phyloP scores from a whole-genome alignment of 2,888 invertebrate genomes.

The Aphodius sticticus region DNA sequence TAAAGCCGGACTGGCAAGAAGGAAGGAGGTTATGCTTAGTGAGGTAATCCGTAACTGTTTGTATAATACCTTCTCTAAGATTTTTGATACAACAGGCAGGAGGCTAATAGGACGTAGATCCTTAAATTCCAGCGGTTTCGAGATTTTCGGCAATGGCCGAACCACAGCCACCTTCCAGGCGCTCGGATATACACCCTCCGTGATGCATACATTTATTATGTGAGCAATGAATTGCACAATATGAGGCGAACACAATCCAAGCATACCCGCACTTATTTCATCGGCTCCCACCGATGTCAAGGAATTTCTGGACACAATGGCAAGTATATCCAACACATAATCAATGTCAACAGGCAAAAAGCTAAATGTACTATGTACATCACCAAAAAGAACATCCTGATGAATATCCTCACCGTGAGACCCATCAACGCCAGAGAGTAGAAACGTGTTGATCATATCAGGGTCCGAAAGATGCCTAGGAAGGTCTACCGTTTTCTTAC shows the following conservation, averaged over 20 bases:
- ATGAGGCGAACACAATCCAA: constrained; percentile 5
- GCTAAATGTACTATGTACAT: too few relatives aligned
- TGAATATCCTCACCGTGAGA: too few relatives aligned
- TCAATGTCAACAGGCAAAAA: too few relatives aligned
- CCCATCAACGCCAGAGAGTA: too few relatives aligned
- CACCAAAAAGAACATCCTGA: too few relatives aligned
- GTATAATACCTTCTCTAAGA: background rate
- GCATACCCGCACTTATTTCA: background rate
- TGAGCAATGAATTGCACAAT: constrained; percentile 6
- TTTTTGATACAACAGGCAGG: background rate
- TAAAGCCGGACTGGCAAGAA: background rate
- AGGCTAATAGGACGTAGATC: constrained; percentile 6
- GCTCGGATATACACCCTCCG: too few relatives aligned
- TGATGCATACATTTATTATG: background rate
- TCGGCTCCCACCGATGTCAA: background rate
- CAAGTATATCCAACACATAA: too few relatives aligned
- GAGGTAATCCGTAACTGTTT: background rate
- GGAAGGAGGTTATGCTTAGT: background rate
- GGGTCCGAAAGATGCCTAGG: too few relatives aligned
- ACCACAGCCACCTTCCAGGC: background rate
- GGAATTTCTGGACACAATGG: too few relatives aligned
- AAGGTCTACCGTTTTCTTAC: too few relatives aligned
- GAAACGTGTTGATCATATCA: too few relatives aligned
- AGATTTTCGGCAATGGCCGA: background rate
- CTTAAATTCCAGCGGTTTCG: background rate